Conservation (phyloP, 1,140 invertebrate species). For the Conopomorpha cramerella region DNA sequence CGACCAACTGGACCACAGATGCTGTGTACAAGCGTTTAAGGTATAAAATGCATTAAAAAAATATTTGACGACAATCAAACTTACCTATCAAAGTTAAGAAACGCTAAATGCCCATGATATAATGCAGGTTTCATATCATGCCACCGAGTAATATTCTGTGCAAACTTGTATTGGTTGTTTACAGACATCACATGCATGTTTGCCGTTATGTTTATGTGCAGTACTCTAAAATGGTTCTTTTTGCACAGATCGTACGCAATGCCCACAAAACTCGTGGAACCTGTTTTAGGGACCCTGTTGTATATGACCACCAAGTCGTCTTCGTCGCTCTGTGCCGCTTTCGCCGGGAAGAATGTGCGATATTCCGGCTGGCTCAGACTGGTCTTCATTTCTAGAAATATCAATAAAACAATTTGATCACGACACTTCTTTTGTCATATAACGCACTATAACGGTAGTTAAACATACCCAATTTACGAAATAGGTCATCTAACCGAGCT, state of each 20-base stretch:
- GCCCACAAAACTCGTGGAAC: conserved; percentile 96
- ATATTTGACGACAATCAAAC: too few relatives aligned
- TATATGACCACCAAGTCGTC: conserved; percentile 85
- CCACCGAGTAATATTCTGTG: conserved; percentile 90
- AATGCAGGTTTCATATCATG: conserved; percentile 85
- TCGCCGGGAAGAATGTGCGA: conserved; percentile 36
- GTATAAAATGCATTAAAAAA: too few relatives aligned
- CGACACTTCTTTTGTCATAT: too few relatives aligned
- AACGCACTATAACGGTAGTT: background rate
- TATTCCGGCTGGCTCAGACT: conserved; percentile 28
- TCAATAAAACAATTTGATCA: too few relatives aligned
- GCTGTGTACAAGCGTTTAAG: too few relatives aligned
- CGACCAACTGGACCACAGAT: too few relatives aligned
- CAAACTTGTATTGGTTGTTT: conserved; percentile 90
- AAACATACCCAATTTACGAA: conserved; percentile 34
- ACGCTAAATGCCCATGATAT: conserved; percentile 97
- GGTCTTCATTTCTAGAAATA: too few relatives aligned
- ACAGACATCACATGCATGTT: conserved; percentile 93
- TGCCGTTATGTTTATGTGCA: conserved; percentile 95
- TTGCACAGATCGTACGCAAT: conserved; percentile 96
- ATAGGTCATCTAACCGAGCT: conserved; percentile 33
- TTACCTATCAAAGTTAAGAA: conserved; percentile 91
- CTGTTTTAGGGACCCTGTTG: conserved; percentile 98
- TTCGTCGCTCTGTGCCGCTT: conserved; percentile 31
- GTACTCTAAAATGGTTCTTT: conserved; percentile 80